These are phyloP conservation scores for Eugnorisma glareosa DNA, from an alignment of 2,888 invertebrate species.

Conservation along the genomic window DNA sequence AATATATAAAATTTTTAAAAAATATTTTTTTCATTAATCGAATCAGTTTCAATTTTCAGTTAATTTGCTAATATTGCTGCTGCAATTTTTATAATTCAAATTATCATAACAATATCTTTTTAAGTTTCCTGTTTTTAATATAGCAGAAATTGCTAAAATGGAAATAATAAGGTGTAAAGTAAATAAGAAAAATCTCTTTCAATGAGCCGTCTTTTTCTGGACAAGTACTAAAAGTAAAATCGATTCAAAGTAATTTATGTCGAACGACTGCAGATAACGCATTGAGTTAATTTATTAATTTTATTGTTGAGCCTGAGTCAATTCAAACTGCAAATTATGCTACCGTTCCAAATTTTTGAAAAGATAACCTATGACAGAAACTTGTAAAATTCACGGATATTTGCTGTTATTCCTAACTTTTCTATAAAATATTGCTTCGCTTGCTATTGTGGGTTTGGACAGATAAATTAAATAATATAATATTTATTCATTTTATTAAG, in stretches of 20 bases:
- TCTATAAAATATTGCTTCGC: not conserved
- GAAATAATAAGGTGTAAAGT: too few species aligned
- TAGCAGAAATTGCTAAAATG: too few species aligned
- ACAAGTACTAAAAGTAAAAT: not conserved
- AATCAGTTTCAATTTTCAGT: not conserved
- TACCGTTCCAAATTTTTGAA: not conserved
- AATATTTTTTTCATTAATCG: too few species aligned
- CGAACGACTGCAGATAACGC: not conserved
- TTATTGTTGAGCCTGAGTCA: not conserved
- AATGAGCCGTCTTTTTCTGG: not conserved
- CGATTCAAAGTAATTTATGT: not conserved
- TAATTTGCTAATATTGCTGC: not conserved
- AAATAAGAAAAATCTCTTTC: not conserved
- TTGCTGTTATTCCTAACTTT: not conserved
- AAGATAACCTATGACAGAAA: not conserved
- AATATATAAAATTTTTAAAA: too few species aligned
- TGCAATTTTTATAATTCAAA: too few species aligned
- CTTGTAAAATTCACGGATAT: not conserved
- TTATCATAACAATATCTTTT: too few species aligned
- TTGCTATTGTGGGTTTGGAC: not conserved
- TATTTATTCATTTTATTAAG: not conserved
- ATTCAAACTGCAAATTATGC: not conserved
- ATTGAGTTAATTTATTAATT: not conserved
- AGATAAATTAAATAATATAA: not conserved
- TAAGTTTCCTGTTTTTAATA: too few species aligned